Evolutionary conservation across 2,113 vertebrate genomes (phyloP), one percentile per base, ranked within the genome.

Genomic region (Genyomyrus donnyi): DNA sequence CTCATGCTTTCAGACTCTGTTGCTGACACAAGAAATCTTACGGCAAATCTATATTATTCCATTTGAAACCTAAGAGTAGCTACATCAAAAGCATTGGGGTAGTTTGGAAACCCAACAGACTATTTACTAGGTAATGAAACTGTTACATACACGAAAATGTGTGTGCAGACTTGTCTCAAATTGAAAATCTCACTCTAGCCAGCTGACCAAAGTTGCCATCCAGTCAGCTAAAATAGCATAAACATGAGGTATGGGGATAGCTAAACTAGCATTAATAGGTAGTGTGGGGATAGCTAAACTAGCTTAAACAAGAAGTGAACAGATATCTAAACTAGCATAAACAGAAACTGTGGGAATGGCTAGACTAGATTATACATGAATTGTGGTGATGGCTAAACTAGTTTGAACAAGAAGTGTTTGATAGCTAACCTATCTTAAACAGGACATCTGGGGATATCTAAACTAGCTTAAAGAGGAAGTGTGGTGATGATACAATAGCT

Each of bases 241-340:
- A 95, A 94, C 84, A 42, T 39, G 70, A 77, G n/a, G 35, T 21
- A 42, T 42, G 17, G 5, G n/a, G 10, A 13, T 70, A 31, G n/a
- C 3, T 70, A 27, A 66, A 66, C 58, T 66, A 10, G 58, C 24
- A 9, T 66, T 66, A 66, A 27, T 1, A 27, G 58, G 8, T n/a
- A 27, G 5, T 66, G 58, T 66, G 58, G 58, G 8, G 8, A 66
- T 66, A n/a, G 58, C 58, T n/a, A 70, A 70, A 70, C 90, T 93
- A 94, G 93, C 94, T 94, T 91, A 94, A 95, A 94, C 84, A 46
- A 15, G 70, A 77, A 77, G 13, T 39, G 31, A 11, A 35, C 10
- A n/a, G n/a, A 31, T 66, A 91, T 93, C 93, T 93, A 92, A 94
- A 95, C 91, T 93, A 94, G 93, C 94, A 94, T 91, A 94, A 95